phyloP scores from a whole-genome alignment of 2,888 invertebrate genomes.

The Scelioninae gen. 2 region DNA sequence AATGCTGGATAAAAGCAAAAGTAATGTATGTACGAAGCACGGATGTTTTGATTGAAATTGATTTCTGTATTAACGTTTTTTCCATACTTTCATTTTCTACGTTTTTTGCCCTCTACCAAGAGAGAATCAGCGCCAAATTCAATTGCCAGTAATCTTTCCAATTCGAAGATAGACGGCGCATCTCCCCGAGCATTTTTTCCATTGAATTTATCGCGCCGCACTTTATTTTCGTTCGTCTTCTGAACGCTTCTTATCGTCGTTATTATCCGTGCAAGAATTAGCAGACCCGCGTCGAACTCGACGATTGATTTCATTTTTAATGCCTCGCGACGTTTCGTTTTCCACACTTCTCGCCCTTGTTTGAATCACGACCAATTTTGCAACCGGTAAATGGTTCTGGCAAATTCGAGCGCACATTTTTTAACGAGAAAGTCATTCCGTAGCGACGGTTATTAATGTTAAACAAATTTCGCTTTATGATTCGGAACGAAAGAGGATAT shows the following conservation, averaged over 20 bases:
- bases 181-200: not conserved
- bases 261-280: not conserved
- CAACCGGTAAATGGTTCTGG: no score
- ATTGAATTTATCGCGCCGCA: no score
- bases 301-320: no score
- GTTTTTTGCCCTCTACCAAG: conserved; percentile 1
- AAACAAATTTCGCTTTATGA: no score
- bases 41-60: conserved; percentile 43
- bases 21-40: conserved; percentile 49
- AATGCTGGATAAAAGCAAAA: conserved; percentile 48
- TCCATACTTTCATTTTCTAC: conserved; percentile 16
- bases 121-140: conserved; percentile 18
- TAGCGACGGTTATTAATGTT: no score
- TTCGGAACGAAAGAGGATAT: no score
- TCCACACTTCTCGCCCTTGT: no score
- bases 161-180: conserved; percentile 15
- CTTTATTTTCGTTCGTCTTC: not conserved
- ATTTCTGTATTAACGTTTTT: conserved; percentile 44
- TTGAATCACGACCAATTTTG: no score
- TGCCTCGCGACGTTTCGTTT: no score
- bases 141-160: conserved; percentile 27
- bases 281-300: not conserved
- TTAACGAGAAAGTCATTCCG: no score
- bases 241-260: not conserved
- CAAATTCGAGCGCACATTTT: no score